Evolutionary conservation across 2,888 invertebrate genomes (phyloP), one percentile per base, ranked within the genome.

Genomic region (Danaus chrysippus): DNA sequence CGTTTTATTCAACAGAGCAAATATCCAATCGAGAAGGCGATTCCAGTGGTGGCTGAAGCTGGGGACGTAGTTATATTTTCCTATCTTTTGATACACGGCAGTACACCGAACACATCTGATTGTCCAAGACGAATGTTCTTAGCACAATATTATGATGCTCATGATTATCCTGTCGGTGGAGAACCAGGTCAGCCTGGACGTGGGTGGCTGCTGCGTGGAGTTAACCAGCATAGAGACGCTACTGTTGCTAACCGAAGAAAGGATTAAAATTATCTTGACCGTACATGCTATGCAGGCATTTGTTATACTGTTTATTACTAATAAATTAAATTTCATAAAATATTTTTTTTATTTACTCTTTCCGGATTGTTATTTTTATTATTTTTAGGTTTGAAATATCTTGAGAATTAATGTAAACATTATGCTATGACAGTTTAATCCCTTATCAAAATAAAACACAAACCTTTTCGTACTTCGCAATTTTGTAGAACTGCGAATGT

Each of bases 11-110:
- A 73, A 1, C 79, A 91, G 87, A 78, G 71, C 42, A 80, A 85
- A 69, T 92, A 86, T 70, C 88, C 92, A 0, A 73, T 93, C 9
- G 83, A 86, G 11, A 79, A 81, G 6, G 93, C 92, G 0, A 85
- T 83, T 0, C 91, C 93, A 0, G 84, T 93, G 1, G 67, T 79
- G 0, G 92, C 93, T 0, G 87, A 86, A 54, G 86, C 87, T 9
- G 93, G 93, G 0, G 92, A 93, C 62, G 77, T 93, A n/a, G 83
- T 93, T 1, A 78, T 93, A 17, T 93, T 93, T 75, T 92, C 92
- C 0, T 93, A 93, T 71, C 81, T 93, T 9, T 78, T 92, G 44
- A 77, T 93, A 34, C 93, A 93, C 70, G 93, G 93, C 52, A 93
- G 93, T 55, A 91, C 92, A 9, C 71, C 87, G 15, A 93, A 93